Conservation (phyloP, 1,140 invertebrate species). For the Mesaphorura yosii region DNA sequence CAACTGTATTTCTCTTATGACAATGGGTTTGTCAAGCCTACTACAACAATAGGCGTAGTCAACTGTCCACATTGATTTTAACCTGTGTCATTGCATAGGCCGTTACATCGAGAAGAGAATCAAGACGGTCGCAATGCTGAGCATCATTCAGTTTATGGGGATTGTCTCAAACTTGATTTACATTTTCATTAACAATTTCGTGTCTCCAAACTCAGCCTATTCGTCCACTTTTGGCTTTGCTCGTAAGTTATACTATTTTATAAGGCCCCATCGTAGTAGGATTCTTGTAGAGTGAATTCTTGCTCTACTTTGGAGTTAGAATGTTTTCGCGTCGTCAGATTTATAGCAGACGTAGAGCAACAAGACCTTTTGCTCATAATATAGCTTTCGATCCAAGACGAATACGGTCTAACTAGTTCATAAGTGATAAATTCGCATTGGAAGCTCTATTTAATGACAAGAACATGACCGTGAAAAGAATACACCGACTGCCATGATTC, state of each 20-base stretch:
- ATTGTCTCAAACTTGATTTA: slow-evolving; percentile 8
- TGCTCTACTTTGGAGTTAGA: too few relatives aligned
- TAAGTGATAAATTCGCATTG: too few relatives aligned
- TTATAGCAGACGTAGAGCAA: too few relatives aligned
- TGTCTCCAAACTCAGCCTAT: neutral
- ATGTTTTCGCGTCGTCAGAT: too few relatives aligned
- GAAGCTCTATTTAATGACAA: too few relatives aligned
- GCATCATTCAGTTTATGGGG: slow-evolving; percentile 1
- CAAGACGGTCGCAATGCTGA: neutral
- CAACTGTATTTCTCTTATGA: slow-evolving; percentile 4
- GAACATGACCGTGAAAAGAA: too few relatives aligned
- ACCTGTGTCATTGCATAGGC: neutral
- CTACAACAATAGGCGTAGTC: too few relatives aligned
- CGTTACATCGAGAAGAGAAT: slow-evolving; percentile 9
- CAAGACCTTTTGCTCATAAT: too few relatives aligned
- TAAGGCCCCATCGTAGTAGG: neutral
- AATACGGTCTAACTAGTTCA: too few relatives aligned
- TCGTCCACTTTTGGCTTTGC: slow-evolving; percentile 8
- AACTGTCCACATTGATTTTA: neutral
- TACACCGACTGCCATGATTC: too few relatives aligned
- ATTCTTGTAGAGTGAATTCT: neutral
- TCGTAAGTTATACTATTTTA: neutral
- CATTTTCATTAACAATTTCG: neutral
- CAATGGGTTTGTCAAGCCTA: slow-evolving; percentile 12
- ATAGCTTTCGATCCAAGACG: too few relatives aligned